A percentile compares a stretch with the other conserved stretches of the same genome.
phyloP scores from a whole-genome alignment of 2,888 invertebrate genomes.

The Syrista parreyssii region DNA sequence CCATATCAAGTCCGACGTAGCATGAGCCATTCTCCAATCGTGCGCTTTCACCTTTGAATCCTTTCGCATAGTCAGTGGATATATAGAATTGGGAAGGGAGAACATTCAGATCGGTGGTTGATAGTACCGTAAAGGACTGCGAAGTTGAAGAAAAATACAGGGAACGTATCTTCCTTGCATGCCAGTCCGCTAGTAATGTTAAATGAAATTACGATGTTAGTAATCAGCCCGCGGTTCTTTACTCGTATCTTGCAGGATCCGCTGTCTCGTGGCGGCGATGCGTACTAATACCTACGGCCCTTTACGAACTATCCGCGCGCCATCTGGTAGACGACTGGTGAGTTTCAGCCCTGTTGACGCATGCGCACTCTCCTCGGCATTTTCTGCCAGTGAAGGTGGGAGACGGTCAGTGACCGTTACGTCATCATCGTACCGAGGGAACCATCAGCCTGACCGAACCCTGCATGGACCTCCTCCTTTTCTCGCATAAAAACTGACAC shows the following conservation, averaged over 20 bases:
- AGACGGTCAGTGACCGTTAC: slow-evolving; percentile 65
- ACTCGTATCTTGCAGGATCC: not conserved
- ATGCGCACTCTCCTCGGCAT: not conserved
- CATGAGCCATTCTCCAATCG: not conserved
- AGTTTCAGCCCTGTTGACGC: not conserved
- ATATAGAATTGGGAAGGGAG: not conserved
- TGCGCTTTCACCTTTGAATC: not conserved
- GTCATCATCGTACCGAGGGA: slow-evolving; percentile 57
- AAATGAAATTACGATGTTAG: not conserved
- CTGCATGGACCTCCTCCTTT: slow-evolving; percentile 19
- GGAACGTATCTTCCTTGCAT: not conserved
- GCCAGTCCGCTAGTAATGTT: not conserved
- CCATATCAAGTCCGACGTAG: not conserved
- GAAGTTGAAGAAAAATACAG: not conserved
- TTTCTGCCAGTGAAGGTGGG: slow-evolving; percentile 40
- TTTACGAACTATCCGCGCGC: not conserved
- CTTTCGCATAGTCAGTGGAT: not conserved
- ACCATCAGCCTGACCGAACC: slow-evolving; percentile 39
- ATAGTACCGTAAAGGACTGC: not conserved
- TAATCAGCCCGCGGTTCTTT: not conserved
- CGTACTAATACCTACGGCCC: not conserved
- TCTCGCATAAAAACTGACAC: not conserved
- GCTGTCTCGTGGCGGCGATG: not conserved
- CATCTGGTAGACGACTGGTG: not conserved
- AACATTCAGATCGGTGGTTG: not conserved